Conservation (phyloP, 2,113 vertebrate genomes). For the Opisthocomus hoazin region DNA sequence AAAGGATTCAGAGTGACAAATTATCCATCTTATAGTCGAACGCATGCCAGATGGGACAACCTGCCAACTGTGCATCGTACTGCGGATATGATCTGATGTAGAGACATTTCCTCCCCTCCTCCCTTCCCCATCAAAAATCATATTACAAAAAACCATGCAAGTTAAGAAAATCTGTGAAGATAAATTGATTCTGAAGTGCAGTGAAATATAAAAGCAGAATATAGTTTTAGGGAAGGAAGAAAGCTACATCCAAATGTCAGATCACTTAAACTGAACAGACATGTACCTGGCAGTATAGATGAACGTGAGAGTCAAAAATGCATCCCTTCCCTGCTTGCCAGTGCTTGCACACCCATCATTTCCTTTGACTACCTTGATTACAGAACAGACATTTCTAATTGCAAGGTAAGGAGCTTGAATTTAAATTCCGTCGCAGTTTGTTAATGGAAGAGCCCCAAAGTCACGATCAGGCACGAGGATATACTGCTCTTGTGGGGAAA, state of each 20-base stretch:
- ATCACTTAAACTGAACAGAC: not conserved
- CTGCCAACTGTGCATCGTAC: not conserved
- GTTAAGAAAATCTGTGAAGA: not conserved
- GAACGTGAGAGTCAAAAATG: not conserved
- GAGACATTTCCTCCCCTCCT: not conserved
- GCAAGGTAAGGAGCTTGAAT: not conserved
- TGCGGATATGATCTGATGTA: not conserved
- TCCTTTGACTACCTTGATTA: not conserved
- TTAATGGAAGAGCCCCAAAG: not conserved
- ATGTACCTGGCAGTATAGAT: not conserved
- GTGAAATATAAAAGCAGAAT: not conserved
- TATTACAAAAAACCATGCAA: not conserved
- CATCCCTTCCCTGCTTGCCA: not conserved
- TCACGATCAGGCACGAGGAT: not conserved
- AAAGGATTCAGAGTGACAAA: slow-evolving; percentile 40
- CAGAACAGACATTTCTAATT: slow-evolving; percentile 6
- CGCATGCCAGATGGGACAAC: slow-evolving; percentile 29
- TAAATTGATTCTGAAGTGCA: not conserved
- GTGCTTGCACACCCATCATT: not conserved
- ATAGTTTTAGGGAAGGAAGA: not conserved
- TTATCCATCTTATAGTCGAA: not conserved
- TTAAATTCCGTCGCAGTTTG: not conserved
- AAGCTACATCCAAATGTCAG: not conserved
- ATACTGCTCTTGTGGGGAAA: not conserved
- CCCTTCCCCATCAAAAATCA: not conserved